Base-by-base conservation (phyloP, 2,113 vertebrate genomes). In the Uria lomvia region DNA sequence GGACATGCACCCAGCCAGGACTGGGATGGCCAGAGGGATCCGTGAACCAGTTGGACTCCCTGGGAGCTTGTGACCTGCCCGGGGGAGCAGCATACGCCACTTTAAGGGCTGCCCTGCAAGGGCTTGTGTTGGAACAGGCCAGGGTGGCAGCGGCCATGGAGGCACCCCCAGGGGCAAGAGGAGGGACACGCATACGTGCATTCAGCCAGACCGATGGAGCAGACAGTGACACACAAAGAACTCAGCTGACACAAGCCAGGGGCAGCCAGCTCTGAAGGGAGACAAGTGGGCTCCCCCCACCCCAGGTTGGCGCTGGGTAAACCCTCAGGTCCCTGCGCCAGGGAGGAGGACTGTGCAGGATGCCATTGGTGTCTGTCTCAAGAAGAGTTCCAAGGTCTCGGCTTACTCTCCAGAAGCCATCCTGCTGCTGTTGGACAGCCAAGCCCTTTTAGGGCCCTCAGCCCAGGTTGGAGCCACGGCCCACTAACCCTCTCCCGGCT, bases 361-460 rank as follows among this genome's bases (percentile, higher is more conserved):
- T 12, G 17, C 56, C 20, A 20, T 14, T 34, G 29, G 12, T 2
- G 1, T 30, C 63, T 15, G 26, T 45, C 40, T 66, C 0, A 0
- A 66, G 85, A 45, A 85, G 30, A 49, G 72, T 1, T 0, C 27
- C 21, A 27, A 45, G 36, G 5, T 58, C 74, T 42, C n/a, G 32
- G 11, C 22, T 86, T 47, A 34, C 5, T 40, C 47, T 73, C 58
- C 47, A 67, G 59, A 62, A 88, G 40, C 42, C 29, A 40, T 38
- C 20, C 42, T 6, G 2, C 38, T 76, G 38, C 26, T 49, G 6
- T 53, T 76, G 15, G 8, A 47, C 38, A 32, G 45, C 71, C 32
- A 38, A 76, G n/a, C 34, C 34, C 36, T 89, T 45, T 52, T 29
- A 22, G 42, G 55, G 60, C 70, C 16, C 30, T 45, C 53, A 67